A percentile compares a stretch with the other conserved stretches of the same genome.
Conservation (phyloP, 1,140 invertebrate genomes). For the Hestina assimilis region DNA sequence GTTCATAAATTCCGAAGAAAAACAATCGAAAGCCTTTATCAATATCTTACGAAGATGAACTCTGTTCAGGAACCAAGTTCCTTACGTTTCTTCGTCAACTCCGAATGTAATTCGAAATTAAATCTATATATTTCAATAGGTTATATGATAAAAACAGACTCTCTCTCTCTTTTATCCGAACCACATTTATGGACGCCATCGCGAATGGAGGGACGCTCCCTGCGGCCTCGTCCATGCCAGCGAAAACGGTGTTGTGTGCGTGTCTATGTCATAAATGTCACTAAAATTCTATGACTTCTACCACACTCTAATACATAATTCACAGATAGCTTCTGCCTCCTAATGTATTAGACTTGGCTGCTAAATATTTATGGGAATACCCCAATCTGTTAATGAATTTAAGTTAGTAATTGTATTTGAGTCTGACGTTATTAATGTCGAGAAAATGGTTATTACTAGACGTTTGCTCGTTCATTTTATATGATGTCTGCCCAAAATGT, state of each 20-base stretch:
- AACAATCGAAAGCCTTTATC: slow-evolving; percentile 10
- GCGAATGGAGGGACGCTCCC: too few species aligned
- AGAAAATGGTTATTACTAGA: background rate
- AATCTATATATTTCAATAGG: too few species aligned
- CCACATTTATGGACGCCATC: too few species aligned
- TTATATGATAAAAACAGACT: background rate
- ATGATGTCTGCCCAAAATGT: too few species aligned
- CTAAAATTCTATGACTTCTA: background rate
- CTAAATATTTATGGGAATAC: slow-evolving; percentile 49
- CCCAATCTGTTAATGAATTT: slow-evolving; percentile 54
- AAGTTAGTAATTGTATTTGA: slow-evolving; percentile 15
- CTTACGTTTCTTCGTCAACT: too few species aligned
- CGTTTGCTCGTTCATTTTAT: background rate
- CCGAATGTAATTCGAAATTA: too few species aligned
- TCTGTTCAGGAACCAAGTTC: too few species aligned
- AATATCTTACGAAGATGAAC: slow-evolving; percentile 13
- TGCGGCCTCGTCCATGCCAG: too few species aligned
- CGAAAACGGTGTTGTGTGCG: too few species aligned
- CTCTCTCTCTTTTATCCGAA: too few species aligned
- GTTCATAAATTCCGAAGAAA: background rate
- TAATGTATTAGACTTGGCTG: slow-evolving; percentile 46
- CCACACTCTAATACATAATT: slow-evolving; percentile 44
- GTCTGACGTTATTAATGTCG: slow-evolving; percentile 15
- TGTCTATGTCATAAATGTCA: too few species aligned
- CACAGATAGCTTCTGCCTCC: slow-evolving; percentile 38